Conservation (phyloP, 2,888 invertebrate genomes). For the Zootermopsis nevadensis region DNA sequence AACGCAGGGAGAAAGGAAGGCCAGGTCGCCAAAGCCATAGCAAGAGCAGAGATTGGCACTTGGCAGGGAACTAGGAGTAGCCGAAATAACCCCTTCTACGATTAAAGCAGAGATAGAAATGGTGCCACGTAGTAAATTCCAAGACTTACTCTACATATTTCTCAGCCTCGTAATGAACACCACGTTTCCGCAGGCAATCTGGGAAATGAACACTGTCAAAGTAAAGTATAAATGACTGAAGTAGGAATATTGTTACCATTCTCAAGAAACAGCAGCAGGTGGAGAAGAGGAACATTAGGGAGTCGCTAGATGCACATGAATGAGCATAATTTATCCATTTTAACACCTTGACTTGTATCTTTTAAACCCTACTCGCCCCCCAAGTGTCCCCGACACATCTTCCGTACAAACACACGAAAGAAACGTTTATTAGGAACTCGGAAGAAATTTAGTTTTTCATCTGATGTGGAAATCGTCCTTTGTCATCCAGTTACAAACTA, state of each 20-base stretch:
- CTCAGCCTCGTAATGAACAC: neutral
- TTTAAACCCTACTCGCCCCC: neutral
- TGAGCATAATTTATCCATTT: slow-evolving; percentile 9
- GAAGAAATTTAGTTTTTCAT: neutral
- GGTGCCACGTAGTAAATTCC: slow-evolving; percentile 19
- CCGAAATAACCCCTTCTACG: neutral
- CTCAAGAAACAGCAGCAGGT: neutral
- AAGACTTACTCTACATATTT: neutral
- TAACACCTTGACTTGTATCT: slow-evolving; percentile 20
- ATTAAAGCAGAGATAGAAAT: neutral
- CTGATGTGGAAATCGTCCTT: neutral
- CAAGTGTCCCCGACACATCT: neutral
- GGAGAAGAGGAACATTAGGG: slow-evolving; percentile 22
- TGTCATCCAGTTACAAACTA: neutral
- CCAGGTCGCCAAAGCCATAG: neutral
- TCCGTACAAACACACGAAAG: neutral
- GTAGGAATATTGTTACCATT: slow-evolving; percentile 24
- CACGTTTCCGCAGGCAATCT: slow-evolving; percentile 39
- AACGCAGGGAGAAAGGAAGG: neutral
- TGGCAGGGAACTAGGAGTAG: neutral
- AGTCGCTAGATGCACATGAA: slow-evolving; percentile 11
- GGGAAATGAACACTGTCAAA: slow-evolving; percentile 42
- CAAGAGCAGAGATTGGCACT: neutral
- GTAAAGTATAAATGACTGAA: slow-evolving; percentile 43
- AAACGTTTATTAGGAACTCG: neutral